Evolutionary conservation across 2,888 invertebrate genomes (phyloP).

Genomic region (Apamea crenata): DNA sequence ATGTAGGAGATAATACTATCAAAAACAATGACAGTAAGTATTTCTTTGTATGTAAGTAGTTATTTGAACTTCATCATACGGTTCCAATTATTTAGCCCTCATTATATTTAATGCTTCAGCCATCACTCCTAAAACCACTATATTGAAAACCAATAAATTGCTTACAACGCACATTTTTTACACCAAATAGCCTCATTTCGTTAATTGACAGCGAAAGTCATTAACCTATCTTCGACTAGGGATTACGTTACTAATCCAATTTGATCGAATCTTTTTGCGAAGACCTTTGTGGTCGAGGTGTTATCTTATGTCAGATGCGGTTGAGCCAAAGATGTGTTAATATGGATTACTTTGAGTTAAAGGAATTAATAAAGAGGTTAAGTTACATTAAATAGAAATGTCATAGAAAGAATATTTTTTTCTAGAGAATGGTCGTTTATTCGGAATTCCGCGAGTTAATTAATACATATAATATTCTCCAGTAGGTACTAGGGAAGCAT

Average conservation of each 20-base stretch:
- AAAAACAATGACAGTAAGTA: background rate
- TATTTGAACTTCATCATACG: background rate
- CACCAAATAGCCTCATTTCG: slow-evolving; percentile 39
- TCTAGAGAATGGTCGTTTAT: background rate
- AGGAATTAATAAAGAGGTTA: background rate
- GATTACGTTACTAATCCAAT: slow-evolving; percentile 51
- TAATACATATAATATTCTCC: too few relatives aligned
- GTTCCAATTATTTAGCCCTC: slow-evolving; percentile 32
- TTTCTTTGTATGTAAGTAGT: background rate
- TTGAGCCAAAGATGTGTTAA: background rate
- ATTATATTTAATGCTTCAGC: slow-evolving; percentile 28
- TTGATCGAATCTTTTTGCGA: slow-evolving; percentile 36
- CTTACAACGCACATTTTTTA: slow-evolving; percentile 43
- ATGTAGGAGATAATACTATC: background rate
- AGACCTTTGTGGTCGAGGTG: slow-evolving; percentile 9
- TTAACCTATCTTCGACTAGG: slow-evolving; percentile 41
- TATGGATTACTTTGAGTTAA: background rate
- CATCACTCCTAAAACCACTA: slow-evolving; percentile 36
- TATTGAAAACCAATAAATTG: slow-evolving; percentile 52
- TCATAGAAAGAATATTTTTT: background rate
- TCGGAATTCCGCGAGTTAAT: background rate
- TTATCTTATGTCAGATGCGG: slow-evolving; percentile 3
- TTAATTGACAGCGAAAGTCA: slow-evolving; percentile 56
- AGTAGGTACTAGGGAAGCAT: background rate
- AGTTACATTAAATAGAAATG: background rate